Evolutionary conservation across 2,797 vertebrate species (phyloP).

Genomic region (Gymnothorax javanicus): DNA sequence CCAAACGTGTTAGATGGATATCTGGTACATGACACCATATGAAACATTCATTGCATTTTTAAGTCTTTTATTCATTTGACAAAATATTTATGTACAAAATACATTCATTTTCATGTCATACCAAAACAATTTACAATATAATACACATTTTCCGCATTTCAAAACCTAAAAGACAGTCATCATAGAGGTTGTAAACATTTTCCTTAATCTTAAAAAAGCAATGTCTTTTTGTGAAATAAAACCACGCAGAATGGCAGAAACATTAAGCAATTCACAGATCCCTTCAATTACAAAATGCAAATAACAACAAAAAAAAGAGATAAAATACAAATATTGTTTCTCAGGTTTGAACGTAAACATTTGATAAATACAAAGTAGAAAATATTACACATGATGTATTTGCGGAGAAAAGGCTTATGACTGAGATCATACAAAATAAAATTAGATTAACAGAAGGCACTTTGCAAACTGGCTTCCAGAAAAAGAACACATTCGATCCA

Average conservation of each 20-base stretch:
- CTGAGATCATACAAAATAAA: conserved; percentile 37
- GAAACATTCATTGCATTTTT: neutral
- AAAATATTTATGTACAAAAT: conserved; percentile 74
- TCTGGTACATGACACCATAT: neutral
- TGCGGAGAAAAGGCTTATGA: conserved; percentile 31
- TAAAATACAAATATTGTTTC: conserved; percentile 48
- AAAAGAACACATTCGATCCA: conserved; percentile 15
- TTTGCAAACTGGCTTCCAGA: conserved; percentile 29
- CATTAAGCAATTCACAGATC: conserved; percentile 36
- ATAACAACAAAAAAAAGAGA: conserved; percentile 42
- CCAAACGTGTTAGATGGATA: neutral
- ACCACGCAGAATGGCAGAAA: conserved; percentile 41
- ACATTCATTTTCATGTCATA: conserved; percentile 70
- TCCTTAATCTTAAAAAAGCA: conserved; percentile 60
- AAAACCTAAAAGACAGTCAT: conserved; percentile 48
- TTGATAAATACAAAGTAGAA: conserved; percentile 50
- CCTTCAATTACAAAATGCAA: conserved; percentile 30
- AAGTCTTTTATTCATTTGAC: conserved; percentile 48
- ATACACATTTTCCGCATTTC: conserved; percentile 63
- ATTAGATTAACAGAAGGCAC: conserved; percentile 28
- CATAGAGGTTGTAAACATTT: conserved; percentile 71
- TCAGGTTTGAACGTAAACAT: conserved; percentile 65
- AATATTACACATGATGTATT: conserved; percentile 39
- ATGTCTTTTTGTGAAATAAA: conserved; percentile 45
- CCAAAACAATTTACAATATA: conserved; percentile 71